phyloP scores from a whole-genome alignment of 1,140 invertebrate genomes.

The Fopius arisanus region DNA sequence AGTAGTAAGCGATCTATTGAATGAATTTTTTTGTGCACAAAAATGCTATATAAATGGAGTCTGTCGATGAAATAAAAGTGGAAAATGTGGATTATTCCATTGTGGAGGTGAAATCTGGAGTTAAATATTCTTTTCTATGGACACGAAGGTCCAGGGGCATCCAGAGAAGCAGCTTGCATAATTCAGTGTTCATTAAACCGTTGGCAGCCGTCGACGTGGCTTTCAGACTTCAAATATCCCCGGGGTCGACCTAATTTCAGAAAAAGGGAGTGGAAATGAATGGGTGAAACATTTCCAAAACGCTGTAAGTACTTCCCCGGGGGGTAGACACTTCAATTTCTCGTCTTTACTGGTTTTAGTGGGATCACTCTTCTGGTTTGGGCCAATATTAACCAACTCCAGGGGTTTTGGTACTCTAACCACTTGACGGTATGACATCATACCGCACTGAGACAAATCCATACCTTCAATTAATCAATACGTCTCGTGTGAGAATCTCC shows the following conservation, averaged over 20 bases:
- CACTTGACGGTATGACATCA: neutral
- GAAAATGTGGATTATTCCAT: too few species aligned
- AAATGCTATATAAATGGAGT: too few species aligned
- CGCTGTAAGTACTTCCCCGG: neutral
- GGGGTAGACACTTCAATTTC: conserved; percentile 19
- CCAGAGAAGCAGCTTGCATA: conserved; percentile 37
- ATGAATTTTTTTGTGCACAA: too few species aligned
- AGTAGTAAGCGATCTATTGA: too few species aligned
- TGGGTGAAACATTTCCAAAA: neutral
- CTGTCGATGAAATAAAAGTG: too few species aligned
- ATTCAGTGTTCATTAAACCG: conserved; percentile 48
- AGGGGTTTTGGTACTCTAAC: too few species aligned
- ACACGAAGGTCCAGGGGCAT: neutral
- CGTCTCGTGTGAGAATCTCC: too few species aligned
- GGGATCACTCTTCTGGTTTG: neutral
- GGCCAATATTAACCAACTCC: too few species aligned
- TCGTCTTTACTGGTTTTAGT: neutral
- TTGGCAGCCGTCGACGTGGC: conserved; percentile 23
- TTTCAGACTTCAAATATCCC: conserved; percentile 35
- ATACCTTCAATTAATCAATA: too few species aligned
- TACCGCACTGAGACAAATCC: neutral
- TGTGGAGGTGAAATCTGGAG: neutral
- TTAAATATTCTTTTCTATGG: neutral
- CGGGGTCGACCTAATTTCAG: conserved; percentile 36
- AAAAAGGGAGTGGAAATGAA: neutral